Conservation (phyloP, 2,888 invertebrate genomes). For the Hyles lineata region DNA sequence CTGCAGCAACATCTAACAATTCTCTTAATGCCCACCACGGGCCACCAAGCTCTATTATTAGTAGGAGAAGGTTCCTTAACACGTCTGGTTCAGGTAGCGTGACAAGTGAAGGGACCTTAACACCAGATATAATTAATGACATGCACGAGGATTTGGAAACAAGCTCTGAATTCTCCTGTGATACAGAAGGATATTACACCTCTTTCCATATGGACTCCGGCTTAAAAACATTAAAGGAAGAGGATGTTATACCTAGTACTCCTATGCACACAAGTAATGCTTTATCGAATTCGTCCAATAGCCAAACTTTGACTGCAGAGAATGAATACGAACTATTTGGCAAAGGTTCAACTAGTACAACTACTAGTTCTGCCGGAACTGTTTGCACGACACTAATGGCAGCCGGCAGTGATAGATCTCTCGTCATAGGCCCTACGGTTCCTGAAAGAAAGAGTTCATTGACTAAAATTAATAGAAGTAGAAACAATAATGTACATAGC, state of each 20-base stretch:
- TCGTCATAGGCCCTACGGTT: conserved; percentile 89
- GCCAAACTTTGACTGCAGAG: conserved; percentile 90
- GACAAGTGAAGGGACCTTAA: conserved; percentile 93
- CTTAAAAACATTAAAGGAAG: conserved; percentile 92
- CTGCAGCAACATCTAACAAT: conserved; percentile 88
- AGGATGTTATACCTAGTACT: conserved; percentile 86
- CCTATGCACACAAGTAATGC: conserved; percentile 90
- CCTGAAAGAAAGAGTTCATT: conserved; percentile 93
- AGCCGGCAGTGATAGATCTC: conserved; percentile 86
- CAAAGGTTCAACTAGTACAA: conserved; percentile 95
- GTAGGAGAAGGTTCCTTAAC: conserved; percentile 87
- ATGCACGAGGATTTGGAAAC: conserved; percentile 93
- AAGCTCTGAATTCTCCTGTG: conserved; percentile 96
- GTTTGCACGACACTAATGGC: conserved; percentile 93
- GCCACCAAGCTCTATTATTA: conserved; percentile 89
- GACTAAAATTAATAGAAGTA: conserved; percentile 84
- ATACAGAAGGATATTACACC: conserved; percentile 98
- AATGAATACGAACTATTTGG: conserved; percentile 96
- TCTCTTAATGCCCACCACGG: conserved; percentile 87
- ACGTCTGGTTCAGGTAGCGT: conserved; percentile 93
- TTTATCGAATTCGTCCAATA: conserved; percentile 88
- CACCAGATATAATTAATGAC: conserved; percentile 92
- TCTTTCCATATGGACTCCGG: conserved; percentile 99
- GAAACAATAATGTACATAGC: conserved; percentile 77
- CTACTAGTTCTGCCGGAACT: conserved; percentile 95